Conservation (phyloP, 2,888 invertebrate species). For the Spilosoma lubricipeda region DNA sequence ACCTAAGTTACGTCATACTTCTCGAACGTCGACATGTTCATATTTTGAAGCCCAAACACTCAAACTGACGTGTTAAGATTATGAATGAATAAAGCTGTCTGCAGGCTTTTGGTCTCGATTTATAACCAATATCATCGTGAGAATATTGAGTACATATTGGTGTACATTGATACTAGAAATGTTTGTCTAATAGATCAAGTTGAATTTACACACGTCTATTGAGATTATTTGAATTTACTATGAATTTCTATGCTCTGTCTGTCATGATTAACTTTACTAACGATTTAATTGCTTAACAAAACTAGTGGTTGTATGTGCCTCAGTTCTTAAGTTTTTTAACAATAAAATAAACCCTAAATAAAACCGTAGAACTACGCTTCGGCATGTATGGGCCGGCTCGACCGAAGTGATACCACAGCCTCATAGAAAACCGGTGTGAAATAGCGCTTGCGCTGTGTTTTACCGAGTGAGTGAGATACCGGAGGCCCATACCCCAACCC, state of each 20-base stretch:
- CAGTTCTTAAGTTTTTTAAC: too few species aligned
- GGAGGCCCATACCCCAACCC: too few species aligned
- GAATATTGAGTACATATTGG: neutral
- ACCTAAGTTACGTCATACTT: conserved; percentile 4
- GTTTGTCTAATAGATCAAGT: neutral
- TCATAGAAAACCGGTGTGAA: too few species aligned
- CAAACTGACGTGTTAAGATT: conserved; percentile 11
- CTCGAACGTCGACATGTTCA: conserved; percentile 3
- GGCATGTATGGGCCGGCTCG: too few species aligned
- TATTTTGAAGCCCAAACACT: conserved; percentile 4
- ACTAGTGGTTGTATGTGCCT: too few species aligned
- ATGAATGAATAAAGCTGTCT: conserved; percentile 9
- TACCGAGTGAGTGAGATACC: too few species aligned
- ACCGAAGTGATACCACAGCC: too few species aligned
- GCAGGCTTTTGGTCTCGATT: neutral
- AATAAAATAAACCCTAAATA: too few species aligned
- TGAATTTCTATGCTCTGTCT: neutral
- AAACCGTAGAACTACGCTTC: too few species aligned
- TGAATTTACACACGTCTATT: neutral
- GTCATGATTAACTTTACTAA: neutral
- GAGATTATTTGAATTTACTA: neutral
- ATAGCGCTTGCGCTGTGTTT: too few species aligned
- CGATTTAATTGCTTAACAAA: neutral
- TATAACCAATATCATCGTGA: neutral
- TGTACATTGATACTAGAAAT: neutral